Evolutionary conservation across 2,113 vertebrate species (phyloP).

Genomic region (Mormyrus lacerda): DNA sequence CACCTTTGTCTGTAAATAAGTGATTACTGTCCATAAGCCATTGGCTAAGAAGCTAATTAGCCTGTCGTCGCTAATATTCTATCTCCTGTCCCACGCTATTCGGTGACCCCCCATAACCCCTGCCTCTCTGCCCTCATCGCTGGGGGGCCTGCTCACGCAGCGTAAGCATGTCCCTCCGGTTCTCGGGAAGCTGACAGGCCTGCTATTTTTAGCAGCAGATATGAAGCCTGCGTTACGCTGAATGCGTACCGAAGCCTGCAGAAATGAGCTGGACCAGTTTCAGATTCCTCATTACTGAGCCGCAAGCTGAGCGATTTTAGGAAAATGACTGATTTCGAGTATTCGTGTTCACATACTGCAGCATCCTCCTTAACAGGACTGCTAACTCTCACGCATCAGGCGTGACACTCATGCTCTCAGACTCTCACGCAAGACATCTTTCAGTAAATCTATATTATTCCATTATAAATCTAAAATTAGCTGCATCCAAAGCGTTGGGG

Average conservation of each 20-base stretch:
- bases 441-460: no score
- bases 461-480: no score
- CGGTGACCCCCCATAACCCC: background rate
- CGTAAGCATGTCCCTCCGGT: background rate
- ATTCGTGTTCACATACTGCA: background rate
- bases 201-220: background rate
- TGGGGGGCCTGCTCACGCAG: background rate
- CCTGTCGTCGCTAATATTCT: background rate
- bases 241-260: background rate
- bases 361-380: background rate
- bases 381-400: no score
- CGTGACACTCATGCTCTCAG: no score
- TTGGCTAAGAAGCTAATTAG: background rate
- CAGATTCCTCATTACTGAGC: background rate
- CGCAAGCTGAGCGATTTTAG: background rate
- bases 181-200: background rate
- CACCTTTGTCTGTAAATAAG: background rate
- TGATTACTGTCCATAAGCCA: background rate
- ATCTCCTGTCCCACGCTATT: background rate
- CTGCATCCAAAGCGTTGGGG: no score
- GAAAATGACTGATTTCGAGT: background rate
- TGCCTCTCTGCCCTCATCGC: background rate
- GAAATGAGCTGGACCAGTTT: background rate
- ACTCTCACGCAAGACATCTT: no score
- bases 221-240: background rate